phyloP scores from a whole-genome alignment of 2,888 invertebrate species.

The Theretra japonica region DNA sequence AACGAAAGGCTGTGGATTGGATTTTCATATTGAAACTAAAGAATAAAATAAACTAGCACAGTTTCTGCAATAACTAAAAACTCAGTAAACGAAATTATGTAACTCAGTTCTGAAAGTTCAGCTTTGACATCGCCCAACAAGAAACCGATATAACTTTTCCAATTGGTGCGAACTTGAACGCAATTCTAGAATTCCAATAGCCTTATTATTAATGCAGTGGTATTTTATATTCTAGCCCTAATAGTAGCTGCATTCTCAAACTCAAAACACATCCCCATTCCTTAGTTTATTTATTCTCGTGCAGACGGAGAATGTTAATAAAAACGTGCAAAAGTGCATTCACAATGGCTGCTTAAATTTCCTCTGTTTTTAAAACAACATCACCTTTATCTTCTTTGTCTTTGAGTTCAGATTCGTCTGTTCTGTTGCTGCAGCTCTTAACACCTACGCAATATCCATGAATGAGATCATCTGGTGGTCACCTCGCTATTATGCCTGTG shows the following conservation, averaged over 20 bases:
- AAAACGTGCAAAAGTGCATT: constrained; percentile 27
- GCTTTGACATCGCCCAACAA: too few relatives aligned
- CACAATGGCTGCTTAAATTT: constrained; percentile 23
- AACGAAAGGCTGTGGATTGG: too few relatives aligned
- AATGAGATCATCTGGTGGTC: constrained; percentile 47
- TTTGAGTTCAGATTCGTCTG: not conserved
- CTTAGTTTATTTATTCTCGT: constrained; percentile 12
- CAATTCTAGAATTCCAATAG: too few relatives aligned
- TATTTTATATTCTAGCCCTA: not conserved
- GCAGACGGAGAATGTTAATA: constrained; percentile 21
- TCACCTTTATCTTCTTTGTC: not conserved
- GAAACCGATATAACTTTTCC: too few relatives aligned
- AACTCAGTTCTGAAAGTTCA: too few relatives aligned
- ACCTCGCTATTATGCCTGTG: constrained; percentile 39
- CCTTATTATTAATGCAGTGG: not conserved
- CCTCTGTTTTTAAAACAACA: not conserved
- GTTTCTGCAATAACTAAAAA: too few relatives aligned
- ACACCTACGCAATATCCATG: constrained; percentile 41
- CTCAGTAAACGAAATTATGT: too few relatives aligned
- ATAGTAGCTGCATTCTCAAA: not conserved
- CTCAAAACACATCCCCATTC: constrained; percentile 1
- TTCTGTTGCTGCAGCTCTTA: not conserved
- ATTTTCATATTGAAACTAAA: too few relatives aligned
- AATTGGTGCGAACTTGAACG: too few relatives aligned
- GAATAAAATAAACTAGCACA: too few relatives aligned